Conservation (phyloP, 1,140 invertebrate species). For the Wiebesia pumilae region DNA sequence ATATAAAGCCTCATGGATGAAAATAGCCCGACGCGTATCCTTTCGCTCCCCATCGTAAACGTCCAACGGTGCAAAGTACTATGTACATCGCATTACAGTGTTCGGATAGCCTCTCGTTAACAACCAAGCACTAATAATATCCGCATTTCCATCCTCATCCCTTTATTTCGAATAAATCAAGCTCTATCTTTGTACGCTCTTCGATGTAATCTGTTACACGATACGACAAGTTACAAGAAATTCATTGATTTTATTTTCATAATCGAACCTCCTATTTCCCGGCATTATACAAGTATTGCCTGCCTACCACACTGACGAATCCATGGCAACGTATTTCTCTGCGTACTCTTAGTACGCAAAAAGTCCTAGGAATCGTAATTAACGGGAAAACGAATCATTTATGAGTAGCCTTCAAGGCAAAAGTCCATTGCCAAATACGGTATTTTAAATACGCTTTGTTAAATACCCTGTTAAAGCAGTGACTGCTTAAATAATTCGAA, state of each 20-base stretch:
- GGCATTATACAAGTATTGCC: too few species aligned
- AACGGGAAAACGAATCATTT: too few species aligned
- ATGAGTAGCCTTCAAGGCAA: too few species aligned
- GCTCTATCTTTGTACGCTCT: neutral
- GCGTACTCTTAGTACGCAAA: too few species aligned
- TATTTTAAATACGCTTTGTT: too few species aligned
- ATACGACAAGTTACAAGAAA: neutral
- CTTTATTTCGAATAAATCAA: conserved; percentile 7
- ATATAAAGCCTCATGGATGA: conserved; percentile 21
- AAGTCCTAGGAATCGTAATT: too few species aligned
- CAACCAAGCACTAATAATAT: neutral
- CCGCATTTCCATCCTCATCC: neutral
- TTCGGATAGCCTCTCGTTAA: neutral
- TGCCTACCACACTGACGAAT: too few species aligned
- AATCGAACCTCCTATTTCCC: too few species aligned
- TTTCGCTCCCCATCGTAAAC: neutral
- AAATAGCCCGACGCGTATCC: conserved; percentile 23
- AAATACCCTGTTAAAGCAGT: too few species aligned
- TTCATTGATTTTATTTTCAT: neutral
- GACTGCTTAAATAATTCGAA: too few species aligned
- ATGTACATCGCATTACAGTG: conserved; percentile 20
- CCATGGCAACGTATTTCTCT: too few species aligned
- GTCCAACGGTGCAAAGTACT: neutral
- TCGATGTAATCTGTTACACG: neutral
- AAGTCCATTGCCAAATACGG: too few species aligned